Base-by-base conservation (phyloP, 2,888 invertebrate species). In the Achlya flavicornis region DNA sequence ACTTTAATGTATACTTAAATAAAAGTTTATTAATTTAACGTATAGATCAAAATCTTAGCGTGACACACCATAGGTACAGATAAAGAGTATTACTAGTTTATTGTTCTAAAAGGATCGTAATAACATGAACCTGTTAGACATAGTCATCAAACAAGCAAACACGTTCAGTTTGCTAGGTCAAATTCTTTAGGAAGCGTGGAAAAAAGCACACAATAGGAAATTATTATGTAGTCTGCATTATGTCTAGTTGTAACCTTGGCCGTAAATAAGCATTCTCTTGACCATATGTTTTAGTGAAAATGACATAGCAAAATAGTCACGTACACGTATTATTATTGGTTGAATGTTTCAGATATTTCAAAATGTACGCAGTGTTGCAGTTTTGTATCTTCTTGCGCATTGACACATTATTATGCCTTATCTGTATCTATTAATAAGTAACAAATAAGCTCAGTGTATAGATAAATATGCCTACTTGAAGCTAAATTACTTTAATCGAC, bases 231-330 rank as follows among this genome's bases (percentile, higher is more conserved):
- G 38, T 19, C 11, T 19, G 26, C 11, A 38, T 41, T 59, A 59
- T 26, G 16, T 41, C 3, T 53, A 19, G 41, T 63, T 58, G 62
- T 61, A 58, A 59, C 64, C 64, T 62, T 62, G 61, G 61, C 58
- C 62, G 57, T 64, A 64, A 53, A 62, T 62, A 19, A 53, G 19
- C 60, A 41, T 11, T 59, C 16, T 19, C 3, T 38, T 16, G 41
- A 60, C 60, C 19, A n/a, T 33, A 33, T 58, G 58, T 33, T 58
- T n/a, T 14, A 57, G 6, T 12, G 26, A 4, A 14, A 14, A 57
- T 57, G 19, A 16, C 7, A 35, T 38, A 19, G 19, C n/a, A 35
- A 2, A 19, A 62, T 62, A 62, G 62, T 62, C 62, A 62, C 62
- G 62, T 62, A 14, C 53, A 26, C 12, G 12, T 14, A 57, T 12